A percentile compares a stretch with the other conserved stretches of the same genome.
Conservation (phyloP, 64 coral and sea anemone species). For the Cladopsammia gracilis region DNA sequence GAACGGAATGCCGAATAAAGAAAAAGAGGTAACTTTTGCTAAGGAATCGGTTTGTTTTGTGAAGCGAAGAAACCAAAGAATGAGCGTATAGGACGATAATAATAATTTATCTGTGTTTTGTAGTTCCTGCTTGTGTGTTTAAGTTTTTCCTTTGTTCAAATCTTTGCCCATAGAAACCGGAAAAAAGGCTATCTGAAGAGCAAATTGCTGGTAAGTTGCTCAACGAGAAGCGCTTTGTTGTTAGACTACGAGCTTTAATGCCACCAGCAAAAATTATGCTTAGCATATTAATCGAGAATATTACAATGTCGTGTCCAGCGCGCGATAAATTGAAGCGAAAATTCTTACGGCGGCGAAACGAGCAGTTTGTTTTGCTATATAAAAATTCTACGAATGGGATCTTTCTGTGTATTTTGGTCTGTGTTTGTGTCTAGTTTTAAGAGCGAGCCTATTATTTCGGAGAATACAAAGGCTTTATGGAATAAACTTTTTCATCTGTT, state of each 20-base stretch:
- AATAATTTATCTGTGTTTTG: constrained; percentile 29
- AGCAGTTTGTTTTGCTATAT: not conserved
- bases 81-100: not conserved
- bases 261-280: not conserved
- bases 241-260: not conserved
- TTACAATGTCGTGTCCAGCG: not conserved
- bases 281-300: constrained; percentile 13
- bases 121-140: not conserved
- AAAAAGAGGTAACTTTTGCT: constrained; percentile 10
- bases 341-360: not conserved
- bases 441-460: not conserved
- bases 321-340: not conserved
- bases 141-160: constrained; percentile 26
- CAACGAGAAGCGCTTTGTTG: not conserved
- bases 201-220: constrained; percentile 70
- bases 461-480: not conserved
- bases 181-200: constrained; percentile 62
- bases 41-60: not conserved
- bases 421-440: too few relatives aligned
- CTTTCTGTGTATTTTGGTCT: not conserved
- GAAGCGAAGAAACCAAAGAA: constrained; percentile 9
- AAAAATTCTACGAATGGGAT: not conserved
- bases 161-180: constrained; percentile 24
- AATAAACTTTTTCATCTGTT: not conserved
- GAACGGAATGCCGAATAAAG: constrained; percentile 47